phyloP scores from a whole-genome alignment of 2,113 vertebrate species.

The Elephas maximus region DNA sequence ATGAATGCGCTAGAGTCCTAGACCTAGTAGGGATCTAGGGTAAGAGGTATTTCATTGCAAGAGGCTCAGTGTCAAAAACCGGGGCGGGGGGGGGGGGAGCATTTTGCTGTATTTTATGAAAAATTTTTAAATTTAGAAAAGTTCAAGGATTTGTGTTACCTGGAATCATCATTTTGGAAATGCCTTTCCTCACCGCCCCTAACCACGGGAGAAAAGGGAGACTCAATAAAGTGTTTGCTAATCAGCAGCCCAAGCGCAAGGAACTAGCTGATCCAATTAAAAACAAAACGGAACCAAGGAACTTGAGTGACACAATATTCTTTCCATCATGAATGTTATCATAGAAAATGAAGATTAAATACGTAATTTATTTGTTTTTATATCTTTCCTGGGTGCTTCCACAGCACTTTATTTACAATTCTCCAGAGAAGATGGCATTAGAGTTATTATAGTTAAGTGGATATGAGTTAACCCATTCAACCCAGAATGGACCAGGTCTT shows the following conservation, averaged over 20 bases:
- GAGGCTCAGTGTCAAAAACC: neutral
- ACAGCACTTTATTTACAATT: neutral
- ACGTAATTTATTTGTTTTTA: neutral
- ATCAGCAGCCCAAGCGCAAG: neutral
- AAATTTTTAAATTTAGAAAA: constrained; percentile 5
- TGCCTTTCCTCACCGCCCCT: neutral
- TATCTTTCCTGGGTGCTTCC: neutral
- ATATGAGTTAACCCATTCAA: neutral
- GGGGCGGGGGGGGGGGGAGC: accelerated
- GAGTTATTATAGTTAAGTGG: neutral
- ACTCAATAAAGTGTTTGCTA: neutral
- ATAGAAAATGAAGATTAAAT: neutral
- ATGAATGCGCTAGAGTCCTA: neutral
- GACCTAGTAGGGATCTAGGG: neutral
- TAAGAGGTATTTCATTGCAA: neutral
- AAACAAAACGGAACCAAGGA: constrained; percentile 10
- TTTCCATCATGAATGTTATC: neutral
- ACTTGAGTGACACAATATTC: neutral
- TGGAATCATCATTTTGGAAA: neutral
- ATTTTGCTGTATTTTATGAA: constrained; percentile 36
- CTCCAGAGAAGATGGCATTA: neutral
- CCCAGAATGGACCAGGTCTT: neutral
- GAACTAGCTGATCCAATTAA: neutral
- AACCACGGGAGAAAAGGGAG: neutral
- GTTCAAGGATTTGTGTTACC: neutral